These are phyloP conservation scores for Taenioides sp. DNA, from an alignment of 2,797 vertebrate species.

Conservation along the genomic window DNA sequence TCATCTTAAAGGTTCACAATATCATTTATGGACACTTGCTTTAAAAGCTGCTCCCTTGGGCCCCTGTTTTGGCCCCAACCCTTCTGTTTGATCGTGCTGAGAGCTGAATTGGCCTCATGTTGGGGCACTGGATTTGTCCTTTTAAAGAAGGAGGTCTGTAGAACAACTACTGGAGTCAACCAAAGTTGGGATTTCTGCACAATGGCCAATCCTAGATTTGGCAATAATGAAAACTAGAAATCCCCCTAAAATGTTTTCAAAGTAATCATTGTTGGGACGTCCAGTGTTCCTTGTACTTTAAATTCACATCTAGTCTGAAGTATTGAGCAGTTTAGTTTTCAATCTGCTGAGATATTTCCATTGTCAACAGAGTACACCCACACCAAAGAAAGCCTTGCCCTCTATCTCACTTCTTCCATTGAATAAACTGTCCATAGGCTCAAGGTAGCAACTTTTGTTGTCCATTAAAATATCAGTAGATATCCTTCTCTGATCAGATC, in stretches of 20 bases:
- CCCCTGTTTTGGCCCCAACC: slow-evolving; percentile 48
- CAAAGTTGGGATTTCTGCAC: slow-evolving; percentile 76
- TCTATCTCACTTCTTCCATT: slow-evolving; percentile 16
- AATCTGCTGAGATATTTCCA: slow-evolving; percentile 21
- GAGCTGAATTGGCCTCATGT: slow-evolving; percentile 43
- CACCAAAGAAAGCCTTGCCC: slow-evolving; percentile 69
- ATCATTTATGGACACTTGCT: slow-evolving; percentile 57
- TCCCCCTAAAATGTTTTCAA: slow-evolving; percentile 33
- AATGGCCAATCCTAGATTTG: slow-evolving; percentile 61
- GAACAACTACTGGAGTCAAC: slow-evolving; percentile 66
- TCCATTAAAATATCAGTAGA: slow-evolving; percentile 19
- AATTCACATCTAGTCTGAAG: slow-evolving; percentile 15
- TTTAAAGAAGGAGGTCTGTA: slow-evolving; percentile 66
- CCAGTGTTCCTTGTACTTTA: slow-evolving; percentile 36
- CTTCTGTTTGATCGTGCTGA: slow-evolving; percentile 61
- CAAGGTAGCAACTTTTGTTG: slow-evolving; percentile 35
- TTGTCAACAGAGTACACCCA: slow-evolving; percentile 32
- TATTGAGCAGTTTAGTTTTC: slow-evolving; percentile 19
- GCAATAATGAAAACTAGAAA: slow-evolving; percentile 39
- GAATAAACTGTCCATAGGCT: slow-evolving; percentile 16
- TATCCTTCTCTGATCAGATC: slow-evolving; percentile 7
- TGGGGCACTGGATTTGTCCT: slow-evolving; percentile 51
- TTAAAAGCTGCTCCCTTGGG: slow-evolving; percentile 54
- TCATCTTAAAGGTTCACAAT: slow-evolving; percentile 38
- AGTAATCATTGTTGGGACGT: slow-evolving; percentile 55